A percentile compares a stretch with the other conserved stretches of the same genome.
Conservation (phyloP, 2,888 invertebrate species). For the Furcula furcula region DNA sequence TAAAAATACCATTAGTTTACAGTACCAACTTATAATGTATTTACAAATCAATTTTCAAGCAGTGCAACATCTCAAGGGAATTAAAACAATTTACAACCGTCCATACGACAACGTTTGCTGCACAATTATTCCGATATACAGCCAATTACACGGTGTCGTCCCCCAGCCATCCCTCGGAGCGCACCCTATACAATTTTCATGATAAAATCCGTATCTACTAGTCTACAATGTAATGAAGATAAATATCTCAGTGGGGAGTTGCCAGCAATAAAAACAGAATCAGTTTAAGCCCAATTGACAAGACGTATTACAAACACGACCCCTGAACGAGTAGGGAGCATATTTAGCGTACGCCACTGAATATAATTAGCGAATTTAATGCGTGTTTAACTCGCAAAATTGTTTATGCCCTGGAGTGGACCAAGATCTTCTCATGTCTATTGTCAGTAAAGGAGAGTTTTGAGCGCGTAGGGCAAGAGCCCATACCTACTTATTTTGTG, state of each 20-base stretch:
- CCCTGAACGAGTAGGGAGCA: constrained; percentile 19
- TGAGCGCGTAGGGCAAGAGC: no score
- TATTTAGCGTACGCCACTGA: not conserved
- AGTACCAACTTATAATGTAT: constrained; percentile 1
- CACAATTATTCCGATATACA: constrained; percentile 71
- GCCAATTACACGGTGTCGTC: constrained; percentile 64
- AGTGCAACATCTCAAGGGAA: constrained; percentile 44
- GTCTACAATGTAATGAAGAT: constrained; percentile 73
- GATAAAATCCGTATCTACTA: constrained; percentile 73
- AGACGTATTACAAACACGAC: constrained; percentile 55
- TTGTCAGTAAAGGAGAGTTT: no score
- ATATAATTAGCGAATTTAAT: not conserved
- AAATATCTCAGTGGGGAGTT: constrained; percentile 71
- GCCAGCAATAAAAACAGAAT: constrained; percentile 72
- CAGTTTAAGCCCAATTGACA: constrained; percentile 76
- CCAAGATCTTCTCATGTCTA: no score
- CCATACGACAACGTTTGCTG: constrained; percentile 57
- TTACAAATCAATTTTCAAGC: constrained; percentile 14
- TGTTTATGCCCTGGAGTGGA: no score
- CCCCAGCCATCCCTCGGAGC: constrained; percentile 49
- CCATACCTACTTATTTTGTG: no score
- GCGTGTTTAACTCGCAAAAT: not conserved
- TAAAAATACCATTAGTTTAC: no score
- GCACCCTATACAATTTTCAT: constrained; percentile 62
- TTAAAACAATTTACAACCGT: constrained; percentile 55